phyloP scores from a whole-genome alignment of 2,888 invertebrate species.

The Noctuana brunneofusca region DNA sequence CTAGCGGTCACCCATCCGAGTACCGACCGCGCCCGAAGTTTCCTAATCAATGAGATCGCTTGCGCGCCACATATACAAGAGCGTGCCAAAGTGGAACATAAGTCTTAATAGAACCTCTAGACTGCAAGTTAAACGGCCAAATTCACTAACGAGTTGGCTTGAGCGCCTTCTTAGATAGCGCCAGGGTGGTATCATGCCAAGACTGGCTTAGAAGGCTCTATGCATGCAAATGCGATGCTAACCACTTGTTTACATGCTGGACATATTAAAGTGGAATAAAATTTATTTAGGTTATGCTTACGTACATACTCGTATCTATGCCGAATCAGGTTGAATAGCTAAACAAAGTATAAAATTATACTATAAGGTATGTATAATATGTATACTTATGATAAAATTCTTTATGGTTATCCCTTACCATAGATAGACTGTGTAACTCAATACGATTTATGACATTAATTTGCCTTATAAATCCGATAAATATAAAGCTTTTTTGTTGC shows the following conservation, averaged over 20 bases:
- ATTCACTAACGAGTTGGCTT: slow-evolving; percentile 35
- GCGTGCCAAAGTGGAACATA: slow-evolving; percentile 23
- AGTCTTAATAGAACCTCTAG: slow-evolving; percentile 14
- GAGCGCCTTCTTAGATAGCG: slow-evolving; percentile 16
- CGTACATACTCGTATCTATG: too few relatives aligned
- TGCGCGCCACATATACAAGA: not conserved
- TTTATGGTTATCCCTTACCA: too few relatives aligned
- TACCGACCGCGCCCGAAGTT: too few relatives aligned
- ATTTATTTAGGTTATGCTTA: not conserved
- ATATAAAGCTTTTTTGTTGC: not conserved
- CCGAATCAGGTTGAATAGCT: too few relatives aligned
- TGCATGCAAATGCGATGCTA: slow-evolving; percentile 26
- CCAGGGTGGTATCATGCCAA: slow-evolving; percentile 16
- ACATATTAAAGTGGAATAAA: not conserved
- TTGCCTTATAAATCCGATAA: not conserved
- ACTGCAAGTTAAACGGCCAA: slow-evolving; percentile 20
- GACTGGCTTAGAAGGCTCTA: slow-evolving; percentile 15
- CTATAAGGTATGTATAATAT: too few relatives aligned
- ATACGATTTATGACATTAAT: too few relatives aligned
- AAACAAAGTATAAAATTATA: too few relatives aligned
- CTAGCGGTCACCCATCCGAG: too few relatives aligned
- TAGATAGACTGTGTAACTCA: too few relatives aligned
- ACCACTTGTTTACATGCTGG: slow-evolving; percentile 16
- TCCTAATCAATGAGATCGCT: too few relatives aligned
- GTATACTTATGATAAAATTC: too few relatives aligned